Conservation (phyloP, 2,888 invertebrate species). For the Lordiphosa fenestrarum region DNA sequence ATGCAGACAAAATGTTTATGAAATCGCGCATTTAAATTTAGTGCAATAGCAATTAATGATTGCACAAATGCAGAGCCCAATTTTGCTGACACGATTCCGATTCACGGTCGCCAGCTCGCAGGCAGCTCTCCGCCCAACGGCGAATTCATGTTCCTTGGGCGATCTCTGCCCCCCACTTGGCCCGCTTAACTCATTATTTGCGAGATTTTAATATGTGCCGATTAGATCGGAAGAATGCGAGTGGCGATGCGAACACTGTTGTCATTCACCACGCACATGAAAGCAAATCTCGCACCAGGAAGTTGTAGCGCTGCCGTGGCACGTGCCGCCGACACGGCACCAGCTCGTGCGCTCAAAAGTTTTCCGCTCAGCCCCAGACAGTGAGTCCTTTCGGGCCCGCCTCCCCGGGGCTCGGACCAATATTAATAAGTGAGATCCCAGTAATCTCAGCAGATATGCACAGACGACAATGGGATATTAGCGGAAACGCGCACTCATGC, state of each 20-base stretch:
- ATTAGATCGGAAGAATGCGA: constrained; percentile 50
- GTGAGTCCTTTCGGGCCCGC: constrained; percentile 15
- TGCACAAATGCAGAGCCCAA: constrained; percentile 5
- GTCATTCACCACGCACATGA: constrained; percentile 20
- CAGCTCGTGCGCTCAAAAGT: constrained; percentile 27
- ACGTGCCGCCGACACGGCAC: constrained; percentile 50
- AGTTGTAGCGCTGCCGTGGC: constrained; percentile 41
- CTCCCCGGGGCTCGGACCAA: constrained; percentile 35
- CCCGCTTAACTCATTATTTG: constrained; percentile 7
- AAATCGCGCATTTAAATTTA: constrained; percentile 14
- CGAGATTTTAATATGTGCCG: constrained; percentile 48
- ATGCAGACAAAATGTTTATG: constrained; percentile 8
- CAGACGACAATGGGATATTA: constrained; percentile 11
- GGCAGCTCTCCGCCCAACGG: too few relatives aligned
- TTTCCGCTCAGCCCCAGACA: constrained; percentile 35
- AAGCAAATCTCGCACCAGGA: constrained; percentile 52
- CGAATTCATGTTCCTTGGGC: neutral
- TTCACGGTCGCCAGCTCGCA: neutral
- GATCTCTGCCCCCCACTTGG: neutral
- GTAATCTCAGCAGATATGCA: constrained; percentile 12
- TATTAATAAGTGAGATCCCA: constrained; percentile 28
- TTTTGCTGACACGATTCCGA: constrained; percentile 1
- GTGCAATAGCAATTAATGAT: constrained; percentile 6
- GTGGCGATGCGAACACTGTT: constrained; percentile 23
- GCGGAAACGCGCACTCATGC: constrained; percentile 16